Evolutionary conservation across 2,888 invertebrate genomes (phyloP), one percentile per base, ranked within the genome.

Genomic region (Apamea epomidion): DNA sequence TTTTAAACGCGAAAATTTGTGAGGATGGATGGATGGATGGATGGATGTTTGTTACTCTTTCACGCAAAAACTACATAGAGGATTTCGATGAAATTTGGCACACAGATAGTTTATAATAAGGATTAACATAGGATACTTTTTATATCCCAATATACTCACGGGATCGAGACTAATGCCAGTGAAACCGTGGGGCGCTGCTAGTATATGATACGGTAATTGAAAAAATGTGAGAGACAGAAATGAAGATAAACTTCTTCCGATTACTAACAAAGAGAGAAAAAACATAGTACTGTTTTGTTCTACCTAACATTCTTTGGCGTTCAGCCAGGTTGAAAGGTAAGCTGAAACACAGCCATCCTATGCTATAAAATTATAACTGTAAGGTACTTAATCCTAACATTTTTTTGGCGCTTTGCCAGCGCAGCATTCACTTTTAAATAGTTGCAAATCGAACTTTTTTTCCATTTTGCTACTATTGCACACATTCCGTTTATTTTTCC

Each of bases 241-340:
- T n/a, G 0, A 8, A 37, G 76, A 71, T 51, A 25, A 69, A 69
- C 16, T 6, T 69, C 54, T 75, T 42, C 42, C 7, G 42, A 25
- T 58, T 42, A 16, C 14, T 25, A 4, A 58, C 58, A 58, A 58
- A 25, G 58, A 3, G 25, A 58, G 10, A 4, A n/a, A n/a, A 67
- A 25, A 25, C 12, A 4, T 14, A 16, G 21, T 32, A 7, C 21
- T 73, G 1, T 21, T 73, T 72, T 45, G 32, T 42, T 60, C 18
- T 5, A 45, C 45, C 18, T 68, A 1, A 73, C 68, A 54, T 78
- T 45, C 60, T 54, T 73, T 80, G 80, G 73, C 29, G 10, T 7
- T 5, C 16, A 54, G 60, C 80, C 73, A 80, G 60, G 29, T 32
- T n/a, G 8, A 42, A n/a, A 54, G 21, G 67, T 60, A 72, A 67